A percentile compares a stretch with the other conserved stretches of the same genome.
Conservation (phyloP, 2,888 invertebrate genomes). For the Rhaphigaster nebulosa region DNA sequence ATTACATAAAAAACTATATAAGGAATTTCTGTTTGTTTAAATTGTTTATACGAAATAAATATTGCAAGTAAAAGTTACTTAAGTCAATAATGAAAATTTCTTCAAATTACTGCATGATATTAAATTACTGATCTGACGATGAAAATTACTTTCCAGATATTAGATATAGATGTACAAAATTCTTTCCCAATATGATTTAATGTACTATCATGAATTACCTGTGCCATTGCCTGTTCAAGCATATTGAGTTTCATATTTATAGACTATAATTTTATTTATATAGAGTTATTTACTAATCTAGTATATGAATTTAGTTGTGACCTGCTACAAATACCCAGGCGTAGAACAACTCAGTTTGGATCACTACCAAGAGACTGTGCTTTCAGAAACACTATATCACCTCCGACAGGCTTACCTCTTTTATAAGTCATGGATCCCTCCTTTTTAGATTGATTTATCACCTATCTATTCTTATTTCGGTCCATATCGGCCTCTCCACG, state of each 20-base stretch:
- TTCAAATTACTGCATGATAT: too few species aligned
- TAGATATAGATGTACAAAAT: too few species aligned
- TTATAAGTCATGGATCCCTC: slow-evolving; percentile 24
- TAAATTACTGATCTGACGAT: too few species aligned
- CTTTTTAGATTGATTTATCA: background rate
- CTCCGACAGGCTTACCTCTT: background rate
- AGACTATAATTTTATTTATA: background rate
- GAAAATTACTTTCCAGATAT: too few species aligned
- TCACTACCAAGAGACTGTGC: background rate
- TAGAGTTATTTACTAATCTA: background rate
- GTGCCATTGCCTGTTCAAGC: too few species aligned
- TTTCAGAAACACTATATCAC: background rate
- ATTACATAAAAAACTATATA: too few species aligned
- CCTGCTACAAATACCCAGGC: background rate
- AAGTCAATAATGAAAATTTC: too few species aligned
- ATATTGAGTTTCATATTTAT: background rate
- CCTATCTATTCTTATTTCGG: slow-evolving; percentile 15
- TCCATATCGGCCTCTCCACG: background rate
- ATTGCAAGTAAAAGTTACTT: too few species aligned
- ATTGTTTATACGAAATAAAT: too few species aligned
- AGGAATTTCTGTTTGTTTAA: too few species aligned
- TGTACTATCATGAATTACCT: too few species aligned
- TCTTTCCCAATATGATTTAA: too few species aligned
- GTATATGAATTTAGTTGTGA: background rate
- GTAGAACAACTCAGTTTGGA: background rate